Evolutionary conservation across 1,140 invertebrate species (phyloP).

Genomic region (Bombus cullumanus): DNA sequence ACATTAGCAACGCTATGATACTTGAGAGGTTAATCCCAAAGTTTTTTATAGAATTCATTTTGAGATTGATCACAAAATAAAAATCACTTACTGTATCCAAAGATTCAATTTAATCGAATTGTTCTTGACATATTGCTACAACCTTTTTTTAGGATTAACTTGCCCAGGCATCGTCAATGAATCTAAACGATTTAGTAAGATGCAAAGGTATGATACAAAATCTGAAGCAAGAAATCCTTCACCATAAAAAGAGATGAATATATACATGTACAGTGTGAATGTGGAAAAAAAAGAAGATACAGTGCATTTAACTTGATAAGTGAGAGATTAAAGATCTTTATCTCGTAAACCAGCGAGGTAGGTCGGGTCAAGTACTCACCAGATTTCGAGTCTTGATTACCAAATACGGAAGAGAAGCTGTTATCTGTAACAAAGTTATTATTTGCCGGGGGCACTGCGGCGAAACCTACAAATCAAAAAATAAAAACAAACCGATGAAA

Average conservation of each 20-base stretch:
- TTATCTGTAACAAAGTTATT: constrained; percentile 93
- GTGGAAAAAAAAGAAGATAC: constrained; percentile 25
- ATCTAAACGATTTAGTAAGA: constrained; percentile 56
- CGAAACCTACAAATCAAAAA: constrained; percentile 84
- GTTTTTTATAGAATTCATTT: not conserved
- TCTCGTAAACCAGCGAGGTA: not conserved
- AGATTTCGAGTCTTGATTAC: constrained; percentile 87
- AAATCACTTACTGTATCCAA: not conserved
- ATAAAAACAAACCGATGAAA: constrained; percentile 61
- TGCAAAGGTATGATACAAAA: constrained; percentile 55
- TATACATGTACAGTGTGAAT: constrained; percentile 43
- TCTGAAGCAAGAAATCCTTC: constrained; percentile 41
- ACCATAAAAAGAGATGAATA: constrained; percentile 38
- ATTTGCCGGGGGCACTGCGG: constrained; percentile 83
- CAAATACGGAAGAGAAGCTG: constrained; percentile 93
- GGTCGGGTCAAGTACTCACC: constrained; percentile 83
- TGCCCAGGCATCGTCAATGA: constrained; percentile 40
- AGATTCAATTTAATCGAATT: not conserved
- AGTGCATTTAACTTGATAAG: constrained; percentile 27
- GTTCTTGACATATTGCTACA: not conserved
- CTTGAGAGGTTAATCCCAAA: not conserved
- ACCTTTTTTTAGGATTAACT: not conserved
- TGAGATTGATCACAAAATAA: not conserved
- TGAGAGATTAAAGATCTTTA: constrained; percentile 9
- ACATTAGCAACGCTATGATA: not conserved